Evolutionary conservation across 1,140 invertebrate species (phyloP), one percentile per base, ranked within the genome.

Genomic region (Sitophilus oryzae): DNA sequence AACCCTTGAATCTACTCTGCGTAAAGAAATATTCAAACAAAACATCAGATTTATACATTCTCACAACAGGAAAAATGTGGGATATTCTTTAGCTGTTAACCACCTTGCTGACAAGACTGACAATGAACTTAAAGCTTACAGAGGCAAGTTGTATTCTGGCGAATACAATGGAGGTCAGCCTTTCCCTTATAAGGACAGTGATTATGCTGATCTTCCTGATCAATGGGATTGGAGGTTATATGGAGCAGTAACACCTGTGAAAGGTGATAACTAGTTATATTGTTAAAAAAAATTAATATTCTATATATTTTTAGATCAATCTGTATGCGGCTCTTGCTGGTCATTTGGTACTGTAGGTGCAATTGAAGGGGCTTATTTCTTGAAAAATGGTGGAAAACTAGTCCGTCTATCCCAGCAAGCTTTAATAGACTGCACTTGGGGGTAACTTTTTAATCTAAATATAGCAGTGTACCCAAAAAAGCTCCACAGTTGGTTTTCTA

Each of bases 291-390:
- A n/a, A n/a, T 14, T 30, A 15, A 30, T 3, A 11, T 22, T 25
- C 16, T n/a, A 22, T 14, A 18, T 16, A 9, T 20, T 62, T 60
- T 35, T 45, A 68, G 90, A 96, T 81, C 92, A 96, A 77, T 92
- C 89, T 0, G 89, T 97, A 46, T 98, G 95, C 76, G 94, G 94
- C 2, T 95, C 91, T 8, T 98, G 94, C 68, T 97, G 93, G 93
- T 91, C 88, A 66, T 97, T 97, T 76, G 93, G 93, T 34, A 95
- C 93, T 0, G 86, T 90, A 54, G 94, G 94, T 14, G 81, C 92
- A 0, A 82, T 98, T 45, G 95, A 98, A 77, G 93, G 94, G 6
- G 90, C 91, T 0, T 85, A 87, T 66, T 97, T 93, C 70, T 69
- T 91, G 19, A 86, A 91, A 70, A 88, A 85, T 61, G 83, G 88